A percentile compares a stretch with the other conserved stretches of the same genome.
Evolutionary conservation across 2,113 vertebrate genomes (phyloP).

Genomic region (Labrus mixtus): DNA sequence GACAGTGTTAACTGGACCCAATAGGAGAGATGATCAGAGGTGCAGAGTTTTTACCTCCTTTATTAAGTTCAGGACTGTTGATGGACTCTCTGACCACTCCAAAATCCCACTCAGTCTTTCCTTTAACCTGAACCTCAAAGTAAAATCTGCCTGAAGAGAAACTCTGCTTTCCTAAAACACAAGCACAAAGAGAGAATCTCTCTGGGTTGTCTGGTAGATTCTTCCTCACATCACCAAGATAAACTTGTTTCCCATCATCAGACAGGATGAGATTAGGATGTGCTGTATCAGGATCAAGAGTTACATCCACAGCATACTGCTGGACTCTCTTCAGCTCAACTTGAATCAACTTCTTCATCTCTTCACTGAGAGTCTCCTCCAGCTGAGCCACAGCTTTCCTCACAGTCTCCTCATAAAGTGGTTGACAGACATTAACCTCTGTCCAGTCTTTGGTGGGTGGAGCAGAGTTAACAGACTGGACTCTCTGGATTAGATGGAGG

Average conservation of each 20-base stretch:
- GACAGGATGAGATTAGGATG: too few relatives aligned
- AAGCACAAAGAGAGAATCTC: neutral
- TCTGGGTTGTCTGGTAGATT: conserved; percentile 3
- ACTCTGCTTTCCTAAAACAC: conserved; percentile 12
- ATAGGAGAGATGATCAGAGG: too few relatives aligned
- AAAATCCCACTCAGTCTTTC: conserved; percentile 1
- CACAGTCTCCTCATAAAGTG: too few relatives aligned
- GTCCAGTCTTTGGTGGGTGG: too few relatives aligned
- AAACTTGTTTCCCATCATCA: neutral
- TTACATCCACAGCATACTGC: too few relatives aligned
- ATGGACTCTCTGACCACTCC: conserved; percentile 1
- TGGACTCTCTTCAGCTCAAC: conserved; percentile 9
- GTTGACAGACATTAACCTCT: too few relatives aligned
- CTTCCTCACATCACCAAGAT: neutral
- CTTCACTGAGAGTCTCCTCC: neutral
- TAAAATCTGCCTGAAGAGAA: neutral
- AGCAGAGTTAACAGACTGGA: too few relatives aligned
- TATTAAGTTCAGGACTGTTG: neutral
- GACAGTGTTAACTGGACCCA: too few relatives aligned
- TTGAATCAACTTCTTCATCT: rapidly evolving
- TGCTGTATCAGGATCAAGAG: too few relatives aligned
- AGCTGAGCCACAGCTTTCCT: neutral
- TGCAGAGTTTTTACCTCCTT: too few relatives aligned
- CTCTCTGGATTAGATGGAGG: too few relatives aligned
- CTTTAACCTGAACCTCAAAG: too few relatives aligned